Conservation (phyloP, 2,797 vertebrate species). For the Sebastes trivittatus region DNA sequence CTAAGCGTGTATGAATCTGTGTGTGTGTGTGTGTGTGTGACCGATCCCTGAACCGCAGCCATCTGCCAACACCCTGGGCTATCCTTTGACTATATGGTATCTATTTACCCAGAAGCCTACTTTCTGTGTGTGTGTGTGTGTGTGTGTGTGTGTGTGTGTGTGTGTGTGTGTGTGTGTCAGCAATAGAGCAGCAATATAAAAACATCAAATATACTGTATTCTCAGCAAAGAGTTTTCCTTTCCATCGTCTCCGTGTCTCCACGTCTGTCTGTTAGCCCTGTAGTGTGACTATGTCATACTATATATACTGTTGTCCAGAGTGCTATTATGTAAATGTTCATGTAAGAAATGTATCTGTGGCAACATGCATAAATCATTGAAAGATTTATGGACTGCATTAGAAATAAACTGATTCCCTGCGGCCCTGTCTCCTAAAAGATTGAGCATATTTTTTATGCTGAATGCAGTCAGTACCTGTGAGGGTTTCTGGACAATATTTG, state of each 20-base stretch:
- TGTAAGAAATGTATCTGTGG: not conserved
- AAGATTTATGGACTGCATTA: not conserved
- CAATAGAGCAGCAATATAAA: conserved; percentile 27
- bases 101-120: conserved; percentile 46
- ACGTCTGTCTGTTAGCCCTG: not conserved
- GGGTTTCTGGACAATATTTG: too few relatives aligned
- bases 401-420: not conserved
- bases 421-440: too few relatives aligned
- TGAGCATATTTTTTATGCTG: too few relatives aligned
- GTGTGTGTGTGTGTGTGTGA: conserved; percentile 31
- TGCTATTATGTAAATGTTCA: not conserved
- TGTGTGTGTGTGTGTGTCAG: conserved; percentile 1
- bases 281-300: not conserved
- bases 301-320: not conserved
- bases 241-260: not conserved
- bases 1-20: conserved; percentile 32
- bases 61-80: conserved; percentile 70
- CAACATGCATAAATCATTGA: not conserved
- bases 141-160: conserved; percentile 12
- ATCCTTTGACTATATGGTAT: conserved; percentile 56
- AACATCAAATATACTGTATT: conserved; percentile 37
- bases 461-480: too few relatives aligned
- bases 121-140: conserved; percentile 14
- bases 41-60: conserved; percentile 63
- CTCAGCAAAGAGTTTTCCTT: conserved; percentile 13